Base-by-base conservation (phyloP, 2,888 invertebrate genomes). In the Celastrina argiolus region DNA sequence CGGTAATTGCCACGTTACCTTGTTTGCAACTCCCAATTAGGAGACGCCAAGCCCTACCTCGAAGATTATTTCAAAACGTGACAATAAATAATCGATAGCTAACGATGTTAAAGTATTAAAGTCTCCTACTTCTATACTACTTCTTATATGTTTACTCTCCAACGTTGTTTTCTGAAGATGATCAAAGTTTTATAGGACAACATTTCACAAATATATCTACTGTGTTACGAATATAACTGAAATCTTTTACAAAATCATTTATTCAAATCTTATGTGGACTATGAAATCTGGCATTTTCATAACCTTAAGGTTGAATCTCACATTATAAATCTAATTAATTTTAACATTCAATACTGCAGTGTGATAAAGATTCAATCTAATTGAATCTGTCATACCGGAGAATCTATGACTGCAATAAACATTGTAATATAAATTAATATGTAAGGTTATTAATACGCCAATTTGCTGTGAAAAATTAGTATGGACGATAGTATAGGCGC, bases 1-100 rank as follows among this genome's bases (percentile, higher is more conserved):
- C 73, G 41, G 58, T 65, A 61, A 61, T 61, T 61, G 34, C 63
- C 41, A 63, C 65, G 36, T 61, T 61, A 61, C 61, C 34, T 34
- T 31, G 22, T 59, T 61, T 26, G 56, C 56, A 22, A 56, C 39
- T 61, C 61, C 61, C 22, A 61, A 61, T 61, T 61, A 61, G 39
- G 61, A 61, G 36, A 61, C 36, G 61, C 61, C 36, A 39, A 61
- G 39, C 26, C 61, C 22, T 61, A 61, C 39, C 34, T 39, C 39
- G 31, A 18, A 18, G 36, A 61, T 61, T 39, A 61, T 61, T 61
- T 39, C 61, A 61, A 61, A 39, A 61, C 36, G 8, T 28, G 10
- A 58, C 16, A 8, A 31, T 58, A 31, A 28, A 58, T 16, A 31
- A 7, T 31, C 31, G 28, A 31, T 28, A 58, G 58, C 58, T n/a